These are phyloP conservation scores for Himalopsyche phryganea DNA, from an alignment of 1,140 invertebrate genomes.

Conservation along the genomic window DNA sequence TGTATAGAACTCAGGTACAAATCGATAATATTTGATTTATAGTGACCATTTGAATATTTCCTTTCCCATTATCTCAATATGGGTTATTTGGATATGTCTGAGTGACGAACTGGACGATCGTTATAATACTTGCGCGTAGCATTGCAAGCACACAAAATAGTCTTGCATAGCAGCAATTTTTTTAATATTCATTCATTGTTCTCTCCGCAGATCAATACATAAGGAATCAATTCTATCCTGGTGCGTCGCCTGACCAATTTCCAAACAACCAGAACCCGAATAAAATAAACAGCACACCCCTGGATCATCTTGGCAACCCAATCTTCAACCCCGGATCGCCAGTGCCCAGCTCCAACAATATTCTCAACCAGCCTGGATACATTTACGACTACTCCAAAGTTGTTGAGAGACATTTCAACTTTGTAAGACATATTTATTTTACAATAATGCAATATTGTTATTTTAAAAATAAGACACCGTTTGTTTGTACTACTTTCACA, in stretches of 20 bases:
- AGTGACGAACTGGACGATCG: no score
- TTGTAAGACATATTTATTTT: slow-evolving; percentile 51
- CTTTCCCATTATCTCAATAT: no score
- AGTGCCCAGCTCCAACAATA: slow-evolving; percentile 46
- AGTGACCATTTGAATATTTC: no score
- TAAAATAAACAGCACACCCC: slow-evolving; percentile 5
- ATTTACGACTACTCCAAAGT: slow-evolving; percentile 56
- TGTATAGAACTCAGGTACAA: no score
- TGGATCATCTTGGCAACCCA: slow-evolving; percentile 38
- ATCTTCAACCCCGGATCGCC: slow-evolving; percentile 29
- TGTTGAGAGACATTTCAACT: slow-evolving; percentile 69
- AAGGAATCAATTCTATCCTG: slow-evolving; percentile 29
- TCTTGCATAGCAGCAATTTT: no score
- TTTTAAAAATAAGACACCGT: no score
- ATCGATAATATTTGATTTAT: no score
- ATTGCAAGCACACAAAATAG: no score
- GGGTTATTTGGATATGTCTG: no score
- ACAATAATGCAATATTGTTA: no score
- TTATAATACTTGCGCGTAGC: no score
- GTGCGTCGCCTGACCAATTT: slow-evolving; percentile 5
- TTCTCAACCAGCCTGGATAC: slow-evolving; percentile 49
- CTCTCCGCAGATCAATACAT: slow-evolving; percentile 26
- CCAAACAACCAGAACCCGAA: not conserved
- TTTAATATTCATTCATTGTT: slow-evolving; percentile 9
- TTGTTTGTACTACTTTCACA: not conserved